A percentile compares a stretch with the other conserved stretches of the same genome.
Conservation (phyloP, 2,797 vertebrate species). For the Fringilla coelebs region DNA sequence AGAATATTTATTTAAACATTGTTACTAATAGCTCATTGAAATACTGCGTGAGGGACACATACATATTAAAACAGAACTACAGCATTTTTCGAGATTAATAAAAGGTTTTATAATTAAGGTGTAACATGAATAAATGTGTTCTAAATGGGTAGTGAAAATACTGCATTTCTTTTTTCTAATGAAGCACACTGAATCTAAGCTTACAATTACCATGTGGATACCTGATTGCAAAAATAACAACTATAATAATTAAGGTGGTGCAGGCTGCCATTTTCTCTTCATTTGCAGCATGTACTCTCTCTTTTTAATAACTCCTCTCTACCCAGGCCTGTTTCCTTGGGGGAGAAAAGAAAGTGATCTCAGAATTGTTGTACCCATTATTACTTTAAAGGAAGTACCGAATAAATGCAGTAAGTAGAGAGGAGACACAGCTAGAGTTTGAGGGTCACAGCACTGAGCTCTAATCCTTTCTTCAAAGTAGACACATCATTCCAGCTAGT, state of each 20-base stretch:
- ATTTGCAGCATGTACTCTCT: background rate
- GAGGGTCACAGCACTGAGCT: background rate
- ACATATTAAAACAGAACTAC: background rate
- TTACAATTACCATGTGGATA: background rate
- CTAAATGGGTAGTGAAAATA: background rate
- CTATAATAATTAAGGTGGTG: background rate
- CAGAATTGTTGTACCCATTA: background rate
- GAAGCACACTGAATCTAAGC: background rate
- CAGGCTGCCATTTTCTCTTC: background rate
- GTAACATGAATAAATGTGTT: background rate
- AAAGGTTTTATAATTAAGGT: background rate
- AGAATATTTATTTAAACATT: background rate
- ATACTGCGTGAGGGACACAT: background rate
- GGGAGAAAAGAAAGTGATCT: background rate
- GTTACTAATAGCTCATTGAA: background rate
- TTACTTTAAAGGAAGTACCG: background rate
- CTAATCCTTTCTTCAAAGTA: slow-evolving; percentile 3
- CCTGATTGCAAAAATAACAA: background rate
- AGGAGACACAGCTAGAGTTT: background rate
- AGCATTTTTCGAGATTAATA: background rate
- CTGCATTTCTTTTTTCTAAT: background rate
- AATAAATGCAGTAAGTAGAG: background rate
- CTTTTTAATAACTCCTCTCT: background rate
- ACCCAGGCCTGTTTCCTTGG: background rate
- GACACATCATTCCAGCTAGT: background rate